Percentiles rank a stretch among this genome's conserved stretches.
Conservation (phyloP, 2,113 vertebrate genomes). For the Eidolon helvum region DNA sequence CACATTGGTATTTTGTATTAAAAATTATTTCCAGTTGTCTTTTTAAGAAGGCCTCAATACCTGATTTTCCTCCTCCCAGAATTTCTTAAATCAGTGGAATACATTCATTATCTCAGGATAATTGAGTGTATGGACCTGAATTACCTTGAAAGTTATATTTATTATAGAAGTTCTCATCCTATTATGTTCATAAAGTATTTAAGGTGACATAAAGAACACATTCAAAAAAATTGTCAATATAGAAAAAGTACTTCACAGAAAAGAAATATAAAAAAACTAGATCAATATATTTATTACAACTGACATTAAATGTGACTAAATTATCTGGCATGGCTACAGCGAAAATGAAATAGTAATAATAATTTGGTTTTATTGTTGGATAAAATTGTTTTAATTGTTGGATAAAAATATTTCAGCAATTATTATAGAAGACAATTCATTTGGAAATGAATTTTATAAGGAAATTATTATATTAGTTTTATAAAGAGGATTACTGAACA, state of each 20-base stretch:
- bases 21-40: conserved; percentile 67
- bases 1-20: conserved; percentile 52
- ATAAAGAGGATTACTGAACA: background rate
- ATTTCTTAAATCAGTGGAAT: background rate
- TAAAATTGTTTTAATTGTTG: background rate
- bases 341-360: background rate
- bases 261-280: background rate
- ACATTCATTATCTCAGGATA: background rate
- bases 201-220: background rate
- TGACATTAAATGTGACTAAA: background rate
- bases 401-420: background rate
- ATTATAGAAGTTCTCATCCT: background rate
- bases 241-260: background rate
- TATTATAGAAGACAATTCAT: background rate
- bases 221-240: background rate
- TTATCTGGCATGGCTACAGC: background rate
- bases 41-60: conserved; percentile 62
- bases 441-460: background rate
- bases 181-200: background rate
- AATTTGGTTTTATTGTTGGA: background rate
- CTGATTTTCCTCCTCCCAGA: conserved; percentile 64
- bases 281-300: background rate
- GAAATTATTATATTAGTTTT: background rate
- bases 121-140: background rate
- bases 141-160: background rate